These are phyloP conservation scores for Fopius arisanus DNA, from an alignment of 1,140 invertebrate genomes.

Conservation along the genomic window DNA sequence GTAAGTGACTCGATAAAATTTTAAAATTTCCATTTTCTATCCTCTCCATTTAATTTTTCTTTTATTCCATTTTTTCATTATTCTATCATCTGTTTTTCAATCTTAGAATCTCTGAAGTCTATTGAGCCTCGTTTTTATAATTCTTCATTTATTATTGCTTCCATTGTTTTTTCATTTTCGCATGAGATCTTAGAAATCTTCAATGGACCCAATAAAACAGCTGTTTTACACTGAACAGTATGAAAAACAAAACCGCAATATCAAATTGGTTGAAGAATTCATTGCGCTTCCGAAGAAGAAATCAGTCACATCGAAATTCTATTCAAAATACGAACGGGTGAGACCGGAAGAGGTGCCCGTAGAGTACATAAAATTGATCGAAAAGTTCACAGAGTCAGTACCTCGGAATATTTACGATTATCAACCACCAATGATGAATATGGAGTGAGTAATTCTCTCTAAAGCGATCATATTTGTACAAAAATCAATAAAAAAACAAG, in stretches of 20 bases:
- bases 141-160: not conserved
- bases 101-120: too few relatives aligned
- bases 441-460: constrained; percentile 47
- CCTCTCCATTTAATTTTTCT: too few relatives aligned
- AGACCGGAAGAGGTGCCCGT: constrained; percentile 28
- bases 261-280: constrained; percentile 44
- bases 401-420: constrained; percentile 49
- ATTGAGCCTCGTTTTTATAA: not conserved
- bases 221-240: constrained; percentile 49
- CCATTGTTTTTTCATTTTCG: not conserved
- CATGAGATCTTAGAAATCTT: not conserved
- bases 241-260: constrained; percentile 44
- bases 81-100: too few relatives aligned
- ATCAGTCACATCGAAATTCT: constrained; percentile 52
- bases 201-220: constrained; percentile 43
- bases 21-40: too few relatives aligned
- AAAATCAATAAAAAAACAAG: constrained; percentile 6
- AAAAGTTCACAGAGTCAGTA: constrained; percentile 26
- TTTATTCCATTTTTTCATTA: too few relatives aligned
- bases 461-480: not conserved
- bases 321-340: constrained; percentile 50
- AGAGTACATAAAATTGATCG: constrained; percentile 49
- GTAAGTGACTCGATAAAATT: too few relatives aligned
- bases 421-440: constrained; percentile 49
- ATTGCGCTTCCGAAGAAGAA: constrained; percentile 34